Base-by-base conservation (phyloP, 2,888 invertebrate species). In the Galeopsomyia nigrocyanea region DNA sequence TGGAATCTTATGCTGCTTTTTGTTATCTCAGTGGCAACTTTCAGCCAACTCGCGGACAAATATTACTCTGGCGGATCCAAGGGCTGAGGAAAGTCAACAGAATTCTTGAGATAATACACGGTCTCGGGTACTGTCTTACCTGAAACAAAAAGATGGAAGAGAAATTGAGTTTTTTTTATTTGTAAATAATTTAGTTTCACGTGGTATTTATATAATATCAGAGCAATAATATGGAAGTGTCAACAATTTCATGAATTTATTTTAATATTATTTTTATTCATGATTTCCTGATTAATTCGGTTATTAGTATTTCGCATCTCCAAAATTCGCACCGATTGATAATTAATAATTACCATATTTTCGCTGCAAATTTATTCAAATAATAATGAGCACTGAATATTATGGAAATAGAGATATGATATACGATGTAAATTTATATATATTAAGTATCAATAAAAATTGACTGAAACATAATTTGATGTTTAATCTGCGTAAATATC, bases 1-100 rank as follows among this genome's bases (percentile, higher is more conserved):
- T 77, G 74, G 61, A 67, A 73, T 71, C 77, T 67, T 74, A 66
- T 65, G 61, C 22, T 51, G 66, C 60, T 58, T 57, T 67, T 31
- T 47, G 49, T 31, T 68, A 31, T 61, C 31, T 51, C n/a, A 57
- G n/a, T 17, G 46, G 58, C 26, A 63, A 64, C 17, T 55, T 62
- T 55, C n/a, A 39, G 22, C 46, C n/a, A 14, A n/a, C 50, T 53
- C 26, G 26, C 53, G 31, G 53, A 21, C 50, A 66, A 68, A 68
- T 55, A 68, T 61, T 55, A 55, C 60, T 47, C 51, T 55, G 31
- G 10, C 55, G 7, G 9, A 3, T 19, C 31, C 49, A 58, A 50
- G 31, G 31, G 31, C 7, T 31, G 31, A 31, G 31, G 7, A 31
- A 31, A 31, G 31, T 31, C 31, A 31, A 31, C 31, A 31, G 31